Conservation (phyloP, 2,888 invertebrate species). For the Subacronicta megacephala region DNA sequence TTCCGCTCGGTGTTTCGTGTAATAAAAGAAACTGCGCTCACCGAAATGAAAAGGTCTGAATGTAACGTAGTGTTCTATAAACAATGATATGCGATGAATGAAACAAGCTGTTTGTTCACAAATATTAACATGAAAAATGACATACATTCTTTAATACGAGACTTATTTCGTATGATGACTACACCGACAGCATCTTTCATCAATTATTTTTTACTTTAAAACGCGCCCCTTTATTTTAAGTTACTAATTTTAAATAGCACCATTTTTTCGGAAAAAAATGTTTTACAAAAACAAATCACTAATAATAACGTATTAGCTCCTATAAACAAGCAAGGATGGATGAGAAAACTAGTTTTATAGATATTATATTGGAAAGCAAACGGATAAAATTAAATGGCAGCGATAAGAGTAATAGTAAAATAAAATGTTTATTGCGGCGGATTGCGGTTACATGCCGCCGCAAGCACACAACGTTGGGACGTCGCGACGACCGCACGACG, state of each 20-base stretch:
- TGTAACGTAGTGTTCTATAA: constrained; percentile 15
- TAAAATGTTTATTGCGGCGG: constrained; percentile 27
- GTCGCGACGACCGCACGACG: no score
- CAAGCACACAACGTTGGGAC: constrained; percentile 3
- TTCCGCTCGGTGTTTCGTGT: constrained; percentile 15
- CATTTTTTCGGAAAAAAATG: no score
- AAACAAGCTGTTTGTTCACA: constrained; percentile 18
- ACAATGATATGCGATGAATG: constrained; percentile 17
- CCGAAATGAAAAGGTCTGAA: constrained; percentile 21
- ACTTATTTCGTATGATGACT: background rate
- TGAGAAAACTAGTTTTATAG: constrained; percentile 3
- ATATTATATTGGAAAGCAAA: constrained; percentile 18
- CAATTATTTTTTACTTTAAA: background rate
- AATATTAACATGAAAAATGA: constrained; percentile 1
- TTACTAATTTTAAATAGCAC: background rate
- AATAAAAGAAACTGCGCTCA: constrained; percentile 35
- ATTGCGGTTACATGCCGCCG: constrained; percentile 9
- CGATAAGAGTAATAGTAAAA: constrained; percentile 34
- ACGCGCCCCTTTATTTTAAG: background rate
- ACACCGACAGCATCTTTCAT: constrained; percentile 4
- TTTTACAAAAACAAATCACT: no score
- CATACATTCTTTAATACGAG: no score
- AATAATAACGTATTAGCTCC: background rate
- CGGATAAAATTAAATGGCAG: constrained; percentile 19
- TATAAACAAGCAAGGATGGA: background rate